Conservation (phyloP, 1,140 invertebrate species). For the Aethina tumida region DNA sequence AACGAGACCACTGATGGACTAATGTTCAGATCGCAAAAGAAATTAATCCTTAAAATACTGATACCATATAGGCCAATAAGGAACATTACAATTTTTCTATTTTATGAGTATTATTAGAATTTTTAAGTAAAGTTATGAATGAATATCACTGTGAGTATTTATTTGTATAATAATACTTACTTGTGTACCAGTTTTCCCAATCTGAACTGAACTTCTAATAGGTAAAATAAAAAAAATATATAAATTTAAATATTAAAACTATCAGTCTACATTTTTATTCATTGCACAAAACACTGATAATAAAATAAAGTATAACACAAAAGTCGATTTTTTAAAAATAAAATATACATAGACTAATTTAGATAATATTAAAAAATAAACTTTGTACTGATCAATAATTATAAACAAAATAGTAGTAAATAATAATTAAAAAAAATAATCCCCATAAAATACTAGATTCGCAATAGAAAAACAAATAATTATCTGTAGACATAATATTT, state of each 20-base stretch:
- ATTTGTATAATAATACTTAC: too few species aligned
- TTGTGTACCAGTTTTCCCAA: too few species aligned
- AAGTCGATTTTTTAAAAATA: constrained; percentile 20
- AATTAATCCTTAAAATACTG: too few species aligned
- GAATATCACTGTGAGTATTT: too few species aligned
- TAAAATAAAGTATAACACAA: constrained; percentile 26
- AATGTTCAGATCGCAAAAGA: too few species aligned
- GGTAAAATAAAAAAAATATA: constrained; percentile 18
- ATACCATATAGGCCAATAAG: too few species aligned
- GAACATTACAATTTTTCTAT: too few species aligned
- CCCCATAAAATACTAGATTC: constrained; percentile 21
- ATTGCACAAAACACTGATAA: constrained; percentile 31
- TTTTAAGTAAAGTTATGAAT: too few species aligned
- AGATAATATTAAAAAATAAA: constrained; percentile 26
- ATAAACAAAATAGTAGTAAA: constrained; percentile 18
- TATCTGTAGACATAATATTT: constrained; percentile 29
- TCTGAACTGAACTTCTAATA: too few species aligned
- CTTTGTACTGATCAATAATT: constrained; percentile 26
- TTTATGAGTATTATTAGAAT: too few species aligned
- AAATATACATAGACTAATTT: constrained; percentile 25
- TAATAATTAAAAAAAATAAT: constrained; percentile 16
- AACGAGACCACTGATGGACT: too few species aligned
- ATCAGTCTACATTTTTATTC: constrained; percentile 32
- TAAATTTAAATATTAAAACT: constrained; percentile 24
- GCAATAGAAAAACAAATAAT: constrained; percentile 17